A percentile compares a stretch with the other conserved stretches of the same genome.
Evolutionary conservation across 2,888 invertebrate genomes (phyloP).

Genomic region (Hymenopus coronatus): DNA sequence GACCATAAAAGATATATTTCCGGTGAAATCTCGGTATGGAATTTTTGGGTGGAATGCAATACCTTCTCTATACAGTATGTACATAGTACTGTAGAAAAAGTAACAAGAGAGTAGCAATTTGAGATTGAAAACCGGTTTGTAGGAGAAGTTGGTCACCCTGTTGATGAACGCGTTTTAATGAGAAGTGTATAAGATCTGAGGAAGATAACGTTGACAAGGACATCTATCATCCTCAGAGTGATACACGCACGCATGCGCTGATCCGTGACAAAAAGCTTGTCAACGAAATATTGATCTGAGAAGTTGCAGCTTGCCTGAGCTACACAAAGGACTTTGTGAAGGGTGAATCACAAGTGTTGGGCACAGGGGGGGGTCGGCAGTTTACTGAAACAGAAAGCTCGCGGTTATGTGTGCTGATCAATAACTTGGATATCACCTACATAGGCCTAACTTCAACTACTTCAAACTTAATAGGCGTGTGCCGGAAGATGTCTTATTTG

Average conservation of each 20-base stretch:
- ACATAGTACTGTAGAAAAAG: too few species aligned
- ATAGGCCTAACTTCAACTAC: too few species aligned
- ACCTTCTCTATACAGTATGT: too few species aligned
- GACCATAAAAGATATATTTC: too few species aligned
- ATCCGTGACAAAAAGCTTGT: not conserved
- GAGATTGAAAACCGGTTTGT: too few species aligned
- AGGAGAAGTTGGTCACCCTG: too few species aligned
- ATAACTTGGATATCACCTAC: not conserved
- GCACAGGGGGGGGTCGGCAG: not conserved
- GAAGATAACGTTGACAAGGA: not conserved
- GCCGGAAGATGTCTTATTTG: too few species aligned
- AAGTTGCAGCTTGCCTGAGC: not conserved
- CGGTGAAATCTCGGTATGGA: too few species aligned
- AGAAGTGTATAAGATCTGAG: not conserved
- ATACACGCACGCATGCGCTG: not conserved
- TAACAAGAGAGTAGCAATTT: too few species aligned
- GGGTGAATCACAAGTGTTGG: not conserved
- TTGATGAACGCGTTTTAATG: not conserved
- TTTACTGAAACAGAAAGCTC: not conserved
- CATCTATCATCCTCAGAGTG: not conserved
- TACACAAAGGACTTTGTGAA: not conserved
- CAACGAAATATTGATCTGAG: not conserved
- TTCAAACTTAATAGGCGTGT: too few species aligned
- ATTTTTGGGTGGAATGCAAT: too few species aligned
- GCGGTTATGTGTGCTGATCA: not conserved